A percentile compares a stretch with the other conserved stretches of the same genome.
Conservation (phyloP, 1,140 invertebrate genomes). For the Nymphalis io region DNA sequence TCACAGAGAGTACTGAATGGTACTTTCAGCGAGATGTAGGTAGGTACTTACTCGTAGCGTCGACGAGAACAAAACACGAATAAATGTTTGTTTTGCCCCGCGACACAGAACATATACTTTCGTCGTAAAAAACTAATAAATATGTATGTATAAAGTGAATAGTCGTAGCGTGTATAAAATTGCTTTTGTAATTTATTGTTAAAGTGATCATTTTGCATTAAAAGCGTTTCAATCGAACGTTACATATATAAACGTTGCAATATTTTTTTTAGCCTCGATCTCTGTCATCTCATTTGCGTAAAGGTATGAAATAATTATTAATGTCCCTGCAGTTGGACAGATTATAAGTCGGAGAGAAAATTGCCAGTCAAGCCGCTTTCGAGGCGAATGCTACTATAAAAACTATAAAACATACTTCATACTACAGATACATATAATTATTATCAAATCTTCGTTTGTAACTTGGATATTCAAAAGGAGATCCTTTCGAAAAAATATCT, state of each 20-base stretch:
- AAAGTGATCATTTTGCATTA: too few species aligned
- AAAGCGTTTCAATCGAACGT: too few species aligned
- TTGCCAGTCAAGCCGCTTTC: neutral
- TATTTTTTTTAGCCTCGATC: too few species aligned
- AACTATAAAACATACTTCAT: too few species aligned
- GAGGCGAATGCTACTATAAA: neutral
- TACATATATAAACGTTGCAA: too few species aligned
- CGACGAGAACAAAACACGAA: constrained; percentile 12
- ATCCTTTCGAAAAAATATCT: too few species aligned
- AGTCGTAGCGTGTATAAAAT: neutral
- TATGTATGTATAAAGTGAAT: neutral
- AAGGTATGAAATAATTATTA: neutral
- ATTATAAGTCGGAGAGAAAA: neutral
- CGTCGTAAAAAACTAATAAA: neutral
- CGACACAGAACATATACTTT: neutral
- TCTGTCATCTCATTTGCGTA: too few species aligned
- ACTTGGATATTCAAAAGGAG: too few species aligned
- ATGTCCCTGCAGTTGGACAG: neutral
- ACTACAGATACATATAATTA: too few species aligned
- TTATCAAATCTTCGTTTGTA: too few species aligned
- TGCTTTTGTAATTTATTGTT: neutral
- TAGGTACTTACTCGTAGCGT: neutral
- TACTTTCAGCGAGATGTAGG: constrained; percentile 23
- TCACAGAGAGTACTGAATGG: constrained; percentile 18
- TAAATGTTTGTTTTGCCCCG: constrained; percentile 22